Evolutionary conservation across 2,888 invertebrate genomes (phyloP).

Genomic region (Microctonus aethiopoides): DNA sequence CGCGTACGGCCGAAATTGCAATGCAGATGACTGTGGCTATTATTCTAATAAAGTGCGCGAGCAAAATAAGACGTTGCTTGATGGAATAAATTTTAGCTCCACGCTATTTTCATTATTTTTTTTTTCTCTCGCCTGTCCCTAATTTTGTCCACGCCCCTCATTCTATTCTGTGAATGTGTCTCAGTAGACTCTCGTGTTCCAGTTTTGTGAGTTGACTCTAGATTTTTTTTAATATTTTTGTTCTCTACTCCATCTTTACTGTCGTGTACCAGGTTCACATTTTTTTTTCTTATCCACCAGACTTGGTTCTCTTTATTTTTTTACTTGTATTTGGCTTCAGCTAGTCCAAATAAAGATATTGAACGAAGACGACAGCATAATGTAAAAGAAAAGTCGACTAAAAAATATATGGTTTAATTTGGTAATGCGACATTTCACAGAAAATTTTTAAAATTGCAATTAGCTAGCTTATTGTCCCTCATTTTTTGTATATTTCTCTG

Average conservation of each 20-base stretch:
- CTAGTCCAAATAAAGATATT: constrained; percentile 16
- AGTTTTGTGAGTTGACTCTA: neutral
- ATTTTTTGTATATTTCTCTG: too few relatives aligned
- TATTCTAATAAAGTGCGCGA: constrained; percentile 26
- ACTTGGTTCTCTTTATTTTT: constrained; percentile 5
- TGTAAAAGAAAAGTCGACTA: constrained; percentile 34
- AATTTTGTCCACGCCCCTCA: neutral
- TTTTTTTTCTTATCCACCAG: constrained; percentile 17
- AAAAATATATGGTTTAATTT: constrained; percentile 55
- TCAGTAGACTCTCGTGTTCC: neutral
- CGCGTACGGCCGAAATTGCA: constrained; percentile 4
- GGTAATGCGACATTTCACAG: constrained; percentile 50
- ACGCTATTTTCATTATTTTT: neutral
- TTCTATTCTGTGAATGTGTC: neutral
- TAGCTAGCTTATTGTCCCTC: neutral
- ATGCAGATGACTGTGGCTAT: constrained; percentile 26
- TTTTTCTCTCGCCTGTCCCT: neutral
- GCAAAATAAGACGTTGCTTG: constrained; percentile 26
- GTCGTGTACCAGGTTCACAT: constrained; percentile 41
- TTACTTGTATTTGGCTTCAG: constrained; percentile 17
- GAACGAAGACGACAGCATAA: constrained; percentile 15
- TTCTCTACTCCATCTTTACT: constrained; percentile 33
- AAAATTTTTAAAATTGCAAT: constrained; percentile 40
- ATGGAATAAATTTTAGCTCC: constrained; percentile 26
- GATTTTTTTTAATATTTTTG: constrained; percentile 1